Percentiles rank a stretch among this genome's conserved stretches.
Conservation (phyloP, 64 coral and sea anemone species). For the Actinia tenebrosa region DNA sequence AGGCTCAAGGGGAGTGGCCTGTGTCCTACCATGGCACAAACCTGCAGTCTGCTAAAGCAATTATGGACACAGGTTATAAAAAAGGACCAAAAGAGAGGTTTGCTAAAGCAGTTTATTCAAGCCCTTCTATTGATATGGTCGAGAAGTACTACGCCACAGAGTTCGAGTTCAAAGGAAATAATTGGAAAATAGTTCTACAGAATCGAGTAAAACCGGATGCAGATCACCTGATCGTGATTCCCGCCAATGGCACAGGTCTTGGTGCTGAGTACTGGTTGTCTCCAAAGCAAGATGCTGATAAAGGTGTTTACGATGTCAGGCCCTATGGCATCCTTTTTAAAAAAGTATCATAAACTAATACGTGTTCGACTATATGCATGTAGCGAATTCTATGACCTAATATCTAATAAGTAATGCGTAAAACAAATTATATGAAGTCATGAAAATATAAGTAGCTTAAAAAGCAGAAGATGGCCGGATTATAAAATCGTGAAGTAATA, state of each 20-base stretch:
- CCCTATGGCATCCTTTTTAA: constrained; percentile 53
- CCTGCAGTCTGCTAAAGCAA: constrained; percentile 16
- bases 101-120: constrained; percentile 47
- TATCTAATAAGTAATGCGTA: no score
- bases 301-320: constrained; percentile 29
- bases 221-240: constrained; percentile 22
- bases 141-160: constrained; percentile 24
- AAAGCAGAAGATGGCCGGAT: no score
- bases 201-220: constrained; percentile 45
- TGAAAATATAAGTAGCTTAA: no score
- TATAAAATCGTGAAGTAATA: no score
- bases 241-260: constrained; percentile 17
- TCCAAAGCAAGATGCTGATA: constrained; percentile 35
- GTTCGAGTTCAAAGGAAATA: constrained; percentile 38
- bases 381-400: no score
- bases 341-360: background rate
- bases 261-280: constrained; percentile 55
- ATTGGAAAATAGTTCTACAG: constrained; percentile 45
- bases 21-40: constrained; percentile 56
- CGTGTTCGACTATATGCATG: background rate
- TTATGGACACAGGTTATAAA: constrained; percentile 22
- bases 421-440: no score
- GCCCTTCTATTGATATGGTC: constrained; percentile 54
- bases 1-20: constrained; percentile 38
- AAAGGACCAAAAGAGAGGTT: background rate